These are phyloP conservation scores for Neodiprion virginianus DNA, from an alignment of 1,140 invertebrate species.

Conservation along the genomic window DNA sequence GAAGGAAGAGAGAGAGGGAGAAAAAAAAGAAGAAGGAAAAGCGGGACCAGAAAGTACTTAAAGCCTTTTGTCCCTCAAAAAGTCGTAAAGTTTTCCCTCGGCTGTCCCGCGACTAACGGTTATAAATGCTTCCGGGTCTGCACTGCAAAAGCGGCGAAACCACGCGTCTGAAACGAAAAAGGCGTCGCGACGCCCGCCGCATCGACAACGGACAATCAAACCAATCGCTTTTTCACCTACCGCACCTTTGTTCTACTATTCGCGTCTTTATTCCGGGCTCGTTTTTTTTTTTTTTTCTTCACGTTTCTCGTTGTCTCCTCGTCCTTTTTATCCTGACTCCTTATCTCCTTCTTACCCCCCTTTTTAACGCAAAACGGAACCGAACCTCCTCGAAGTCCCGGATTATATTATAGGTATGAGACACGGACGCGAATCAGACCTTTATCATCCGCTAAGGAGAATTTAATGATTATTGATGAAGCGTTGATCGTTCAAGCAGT, in stretches of 20 bases:
- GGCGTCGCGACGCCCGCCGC: not conserved
- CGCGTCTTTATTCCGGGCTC: not conserved
- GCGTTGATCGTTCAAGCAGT: not conserved
- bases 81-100: constrained; percentile 34
- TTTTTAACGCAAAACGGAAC: not conserved
- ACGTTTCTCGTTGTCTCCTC: not conserved
- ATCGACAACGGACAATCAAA: constrained; percentile 2
- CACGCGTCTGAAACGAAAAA: not conserved
- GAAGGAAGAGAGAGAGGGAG: not conserved
- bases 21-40: constrained; percentile 32
- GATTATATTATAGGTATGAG: no score
- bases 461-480: not conserved
- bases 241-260: not conserved
- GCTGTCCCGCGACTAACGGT: constrained; percentile 7
- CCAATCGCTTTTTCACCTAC: not conserved
- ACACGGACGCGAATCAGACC: not conserved
- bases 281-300: not conserved
- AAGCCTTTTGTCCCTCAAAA: constrained; percentile 37
- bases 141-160: not conserved
- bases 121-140: not conserved
- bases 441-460: not conserved
- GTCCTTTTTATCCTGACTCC: not conserved
- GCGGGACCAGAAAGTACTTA: constrained; percentile 34
- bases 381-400: not conserved
- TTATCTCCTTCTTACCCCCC: not conserved